These are phyloP conservation scores for Loris lydekkerianus DNA, from an alignment of 2,797 vertebrate species.

Conservation along the genomic window DNA sequence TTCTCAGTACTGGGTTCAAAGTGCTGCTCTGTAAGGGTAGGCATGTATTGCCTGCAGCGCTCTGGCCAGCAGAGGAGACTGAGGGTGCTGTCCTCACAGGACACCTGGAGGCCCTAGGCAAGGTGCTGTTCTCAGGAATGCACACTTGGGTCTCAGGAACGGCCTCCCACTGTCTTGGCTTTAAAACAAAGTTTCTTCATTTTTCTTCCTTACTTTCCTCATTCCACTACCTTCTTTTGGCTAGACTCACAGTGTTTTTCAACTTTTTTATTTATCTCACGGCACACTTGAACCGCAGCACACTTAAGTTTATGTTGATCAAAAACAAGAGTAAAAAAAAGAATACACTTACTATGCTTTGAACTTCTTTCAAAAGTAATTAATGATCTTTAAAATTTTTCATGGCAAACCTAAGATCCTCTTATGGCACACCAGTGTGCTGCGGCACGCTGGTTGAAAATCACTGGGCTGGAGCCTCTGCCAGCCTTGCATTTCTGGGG, in stretches of 20 bases:
- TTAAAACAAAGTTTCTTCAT: not conserved
- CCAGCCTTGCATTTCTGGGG: not conserved
- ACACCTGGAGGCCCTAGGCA: accelerated
- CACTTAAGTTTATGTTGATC: no score
- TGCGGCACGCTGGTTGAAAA: no score
- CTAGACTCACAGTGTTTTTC: not conserved
- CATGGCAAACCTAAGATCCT: no score
- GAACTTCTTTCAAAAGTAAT: no score
- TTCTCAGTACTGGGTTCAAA: not conserved
- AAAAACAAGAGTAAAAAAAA: no score
- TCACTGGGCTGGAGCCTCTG: not conserved
- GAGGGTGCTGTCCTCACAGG: not conserved
- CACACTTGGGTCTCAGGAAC: not conserved
- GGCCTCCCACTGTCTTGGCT: not conserved
- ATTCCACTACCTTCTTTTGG: slow-evolving; percentile 18
- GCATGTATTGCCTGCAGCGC: no score
- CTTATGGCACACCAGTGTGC: no score
- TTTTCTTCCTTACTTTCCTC: slow-evolving; percentile 48
- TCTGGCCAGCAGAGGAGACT: not conserved
- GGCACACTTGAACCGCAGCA: no score
- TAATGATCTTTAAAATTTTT: no score
- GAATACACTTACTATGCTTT: no score
- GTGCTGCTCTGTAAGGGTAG: not conserved
- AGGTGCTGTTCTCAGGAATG: not conserved
- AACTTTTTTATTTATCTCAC: no score